These are phyloP conservation scores for Blastomussa wellsi DNA, from an alignment of 92 coral and sea anemone species.

Conservation along the genomic window DNA sequence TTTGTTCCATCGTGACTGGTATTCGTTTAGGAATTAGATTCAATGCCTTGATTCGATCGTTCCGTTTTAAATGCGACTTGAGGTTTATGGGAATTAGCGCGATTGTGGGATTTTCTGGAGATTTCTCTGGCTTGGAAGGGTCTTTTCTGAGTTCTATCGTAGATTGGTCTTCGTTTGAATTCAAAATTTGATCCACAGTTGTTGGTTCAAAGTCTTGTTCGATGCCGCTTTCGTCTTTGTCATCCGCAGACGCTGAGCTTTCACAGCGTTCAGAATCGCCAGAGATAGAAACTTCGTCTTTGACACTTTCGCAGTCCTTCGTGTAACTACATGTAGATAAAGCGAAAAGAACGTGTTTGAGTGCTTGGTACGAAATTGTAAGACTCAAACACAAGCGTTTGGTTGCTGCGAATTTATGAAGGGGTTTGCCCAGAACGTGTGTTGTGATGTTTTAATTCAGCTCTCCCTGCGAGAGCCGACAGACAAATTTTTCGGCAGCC, in stretches of 20 bases:
- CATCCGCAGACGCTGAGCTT: constrained; percentile 35
- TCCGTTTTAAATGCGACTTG: constrained; percentile 42
- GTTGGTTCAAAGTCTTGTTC: constrained; percentile 40
- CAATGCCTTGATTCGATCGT: constrained; percentile 30
- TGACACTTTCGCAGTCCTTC: constrained; percentile 22
- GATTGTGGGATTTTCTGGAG: constrained; percentile 18
- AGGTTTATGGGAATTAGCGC: constrained; percentile 42
- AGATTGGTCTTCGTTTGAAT: background rate
- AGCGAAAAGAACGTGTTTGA: background rate
- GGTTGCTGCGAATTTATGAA: no score
- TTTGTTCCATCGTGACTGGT: constrained; percentile 23
- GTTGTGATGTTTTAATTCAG: no score
- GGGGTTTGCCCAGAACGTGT: no score
- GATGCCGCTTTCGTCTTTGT: constrained; percentile 41
- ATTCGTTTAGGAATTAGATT: constrained; percentile 21
- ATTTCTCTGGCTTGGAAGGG: background rate
- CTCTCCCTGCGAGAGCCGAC: no score
- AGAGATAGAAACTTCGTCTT: constrained; percentile 4
- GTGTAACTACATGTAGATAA: background rate
- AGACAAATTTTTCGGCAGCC: no score
- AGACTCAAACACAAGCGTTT: background rate
- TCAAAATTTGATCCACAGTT: background rate
- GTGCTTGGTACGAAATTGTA: no score
- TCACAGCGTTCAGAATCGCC: constrained; percentile 43
- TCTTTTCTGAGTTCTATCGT: constrained; percentile 11